These are phyloP conservation scores for Sclerurus mexicanus DNA, from an alignment of 2,113 vertebrate species.

Conservation along the genomic window DNA sequence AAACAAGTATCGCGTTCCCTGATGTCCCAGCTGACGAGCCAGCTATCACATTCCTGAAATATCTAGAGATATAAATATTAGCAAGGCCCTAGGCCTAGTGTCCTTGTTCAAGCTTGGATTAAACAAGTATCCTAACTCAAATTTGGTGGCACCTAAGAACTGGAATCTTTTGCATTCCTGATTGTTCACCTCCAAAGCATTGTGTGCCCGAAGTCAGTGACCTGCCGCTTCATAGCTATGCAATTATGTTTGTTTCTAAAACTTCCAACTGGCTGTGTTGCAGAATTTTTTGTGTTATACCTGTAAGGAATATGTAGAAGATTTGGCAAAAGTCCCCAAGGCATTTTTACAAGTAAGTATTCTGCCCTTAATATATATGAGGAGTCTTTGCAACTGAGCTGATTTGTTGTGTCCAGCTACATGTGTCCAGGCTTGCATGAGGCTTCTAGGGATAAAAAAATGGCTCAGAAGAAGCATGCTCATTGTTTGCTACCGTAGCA, in stretches of 20 bases:
- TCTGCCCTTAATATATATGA: neutral
- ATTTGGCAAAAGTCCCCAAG: conserved; percentile 87
- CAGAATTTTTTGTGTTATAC: conserved; percentile 94
- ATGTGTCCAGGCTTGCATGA: rapidly evolving
- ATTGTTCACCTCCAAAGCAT: neutral
- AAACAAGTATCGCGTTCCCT: neutral
- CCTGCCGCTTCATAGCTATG: neutral
- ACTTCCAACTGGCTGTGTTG: neutral
- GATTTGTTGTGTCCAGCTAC: neutral
- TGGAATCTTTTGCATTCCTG: neutral
- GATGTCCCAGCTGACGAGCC: neutral
- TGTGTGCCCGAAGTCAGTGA: neutral
- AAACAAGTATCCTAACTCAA: neutral
- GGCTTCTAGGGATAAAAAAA: neutral
- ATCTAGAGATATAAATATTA: neutral
- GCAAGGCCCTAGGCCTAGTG: neutral
- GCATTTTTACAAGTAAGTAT: conserved; percentile 79
- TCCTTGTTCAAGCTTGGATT: neutral
- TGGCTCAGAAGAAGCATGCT: neutral
- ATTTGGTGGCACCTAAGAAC: neutral
- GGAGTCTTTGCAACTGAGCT: neutral
- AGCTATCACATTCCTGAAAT: neutral
- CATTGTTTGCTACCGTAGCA: neutral
- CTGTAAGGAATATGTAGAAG: conserved; percentile 94
- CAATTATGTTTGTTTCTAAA: neutral